Percentiles rank a stretch among this genome's conserved stretches.
phyloP scores from a whole-genome alignment of 2,888 invertebrate genomes.

The Strigamia crassipes region DNA sequence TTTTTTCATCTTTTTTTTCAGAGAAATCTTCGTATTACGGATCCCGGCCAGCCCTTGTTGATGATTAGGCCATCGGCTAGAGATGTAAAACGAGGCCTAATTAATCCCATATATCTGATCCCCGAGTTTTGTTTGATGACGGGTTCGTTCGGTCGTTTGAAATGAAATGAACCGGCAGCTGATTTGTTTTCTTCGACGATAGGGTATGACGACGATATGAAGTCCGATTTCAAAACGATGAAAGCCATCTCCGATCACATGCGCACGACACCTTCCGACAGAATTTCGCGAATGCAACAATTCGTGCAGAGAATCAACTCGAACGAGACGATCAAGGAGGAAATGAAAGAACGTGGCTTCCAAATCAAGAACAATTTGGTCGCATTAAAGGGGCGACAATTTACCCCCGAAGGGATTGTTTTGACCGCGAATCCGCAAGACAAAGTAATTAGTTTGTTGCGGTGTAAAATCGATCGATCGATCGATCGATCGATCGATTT shows the following conservation, averaged over 20 bases:
- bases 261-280: conserved; percentile 70
- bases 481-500: too few relatives aligned
- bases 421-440: not conserved
- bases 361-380: conserved; percentile 69
- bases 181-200: too few relatives aligned
- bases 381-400: conserved; percentile 68
- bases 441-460: not conserved
- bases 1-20: too few relatives aligned
- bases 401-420: conserved; percentile 65
- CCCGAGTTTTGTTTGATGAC: conserved; percentile 86
- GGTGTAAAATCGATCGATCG: not conserved
- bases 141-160: conserved; percentile 56
- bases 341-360: conserved; percentile 74
- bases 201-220: conserved; percentile 62
- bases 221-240: conserved; percentile 69
- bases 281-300: conserved; percentile 69
- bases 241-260: conserved; percentile 73
- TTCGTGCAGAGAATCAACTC: conserved; percentile 64
- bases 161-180: too few relatives aligned
- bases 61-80: conserved; percentile 67
- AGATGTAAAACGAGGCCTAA: conserved; percentile 74
- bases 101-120: conserved; percentile 72
- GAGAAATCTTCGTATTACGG: conserved; percentile 52
- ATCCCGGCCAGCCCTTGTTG: conserved; percentile 76
- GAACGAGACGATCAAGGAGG: conserved; percentile 60